These are phyloP conservation scores for Zaprionus vittiger DNA, from an alignment of 1,140 invertebrate species.

Conservation along the genomic window DNA sequence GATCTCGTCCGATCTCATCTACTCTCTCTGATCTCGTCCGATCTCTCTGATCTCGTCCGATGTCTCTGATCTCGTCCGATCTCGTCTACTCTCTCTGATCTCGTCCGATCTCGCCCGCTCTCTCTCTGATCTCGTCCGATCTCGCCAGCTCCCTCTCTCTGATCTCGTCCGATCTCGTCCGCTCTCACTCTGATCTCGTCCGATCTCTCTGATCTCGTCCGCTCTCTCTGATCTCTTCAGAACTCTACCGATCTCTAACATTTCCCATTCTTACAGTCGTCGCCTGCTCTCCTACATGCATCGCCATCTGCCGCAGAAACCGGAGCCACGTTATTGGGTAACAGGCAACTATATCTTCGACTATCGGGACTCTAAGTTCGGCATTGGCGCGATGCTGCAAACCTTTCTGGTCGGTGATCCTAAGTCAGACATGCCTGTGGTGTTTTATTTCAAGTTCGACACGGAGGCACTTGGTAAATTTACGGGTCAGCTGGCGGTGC, in stretches of 20 bases:
- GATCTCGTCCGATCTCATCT: no score
- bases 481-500: slow-evolving; percentile 86
- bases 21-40: background rate
- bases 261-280: slow-evolving; percentile 79
- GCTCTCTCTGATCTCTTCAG: background rate
- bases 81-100: background rate
- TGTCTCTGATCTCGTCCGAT: background rate
- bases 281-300: slow-evolving; percentile 87
- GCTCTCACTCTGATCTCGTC: background rate
- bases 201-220: background rate
- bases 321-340: slow-evolving; percentile 85
- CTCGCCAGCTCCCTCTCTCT: no score
- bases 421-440: slow-evolving; percentile 87
- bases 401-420: slow-evolving; percentile 87
- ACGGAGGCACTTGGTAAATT: slow-evolving; percentile 86
- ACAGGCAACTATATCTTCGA: slow-evolving; percentile 89
- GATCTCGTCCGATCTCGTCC: no score
- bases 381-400: slow-evolving; percentile 87
- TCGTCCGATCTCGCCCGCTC: no score
- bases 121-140: no score
- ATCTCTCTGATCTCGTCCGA: background rate
- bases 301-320: slow-evolving; percentile 85
- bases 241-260: background rate
- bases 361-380: slow-evolving; percentile 86
- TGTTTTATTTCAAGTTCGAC: slow-evolving; percentile 86